Percentiles rank a stretch among this genome's conserved stretches.
These are phyloP conservation scores for Xiphophorus birchmanni DNA, from an alignment of 2,797 vertebrate genomes.

Conservation along the genomic window DNA sequence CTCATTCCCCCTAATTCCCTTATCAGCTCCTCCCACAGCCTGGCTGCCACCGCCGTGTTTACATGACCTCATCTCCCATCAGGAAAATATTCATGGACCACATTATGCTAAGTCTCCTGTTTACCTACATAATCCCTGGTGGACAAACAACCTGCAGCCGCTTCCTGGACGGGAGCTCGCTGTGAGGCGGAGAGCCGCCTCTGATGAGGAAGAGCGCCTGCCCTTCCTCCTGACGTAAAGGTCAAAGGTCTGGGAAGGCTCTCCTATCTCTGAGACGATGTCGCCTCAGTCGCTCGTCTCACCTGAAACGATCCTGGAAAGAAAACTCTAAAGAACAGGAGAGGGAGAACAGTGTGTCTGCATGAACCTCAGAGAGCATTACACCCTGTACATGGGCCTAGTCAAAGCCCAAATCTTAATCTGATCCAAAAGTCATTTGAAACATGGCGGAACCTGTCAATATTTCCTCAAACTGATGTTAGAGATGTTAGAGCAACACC, in stretches of 20 bases:
- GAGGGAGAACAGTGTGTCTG: background rate
- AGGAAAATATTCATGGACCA: conserved; percentile 74
- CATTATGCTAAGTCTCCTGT: conserved; percentile 78
- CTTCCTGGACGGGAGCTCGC: conserved; percentile 30
- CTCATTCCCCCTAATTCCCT: conserved; percentile 80
- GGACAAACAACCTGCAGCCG: conserved; percentile 45
- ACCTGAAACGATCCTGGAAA: background rate
- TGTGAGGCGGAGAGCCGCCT: conserved; percentile 2
- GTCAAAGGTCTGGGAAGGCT: background rate
- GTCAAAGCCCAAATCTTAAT: background rate
- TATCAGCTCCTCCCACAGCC: conserved; percentile 81
- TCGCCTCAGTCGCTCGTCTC: background rate
- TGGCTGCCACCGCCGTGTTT: conserved; percentile 76
- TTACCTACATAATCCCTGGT: conserved; percentile 79
- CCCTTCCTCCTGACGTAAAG: background rate
- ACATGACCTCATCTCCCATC: conserved; percentile 70
- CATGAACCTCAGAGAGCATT: too few species aligned
- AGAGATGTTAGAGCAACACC: too few species aligned
- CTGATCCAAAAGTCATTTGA: background rate
- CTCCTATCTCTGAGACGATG: background rate
- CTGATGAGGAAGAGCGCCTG: conserved; percentile 13
- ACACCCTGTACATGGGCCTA: background rate
- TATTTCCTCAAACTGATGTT: too few species aligned
- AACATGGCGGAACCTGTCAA: too few species aligned
- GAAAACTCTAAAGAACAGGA: background rate